phyloP scores from a whole-genome alignment of 1,140 invertebrate species.

The Papilio helenus region DNA sequence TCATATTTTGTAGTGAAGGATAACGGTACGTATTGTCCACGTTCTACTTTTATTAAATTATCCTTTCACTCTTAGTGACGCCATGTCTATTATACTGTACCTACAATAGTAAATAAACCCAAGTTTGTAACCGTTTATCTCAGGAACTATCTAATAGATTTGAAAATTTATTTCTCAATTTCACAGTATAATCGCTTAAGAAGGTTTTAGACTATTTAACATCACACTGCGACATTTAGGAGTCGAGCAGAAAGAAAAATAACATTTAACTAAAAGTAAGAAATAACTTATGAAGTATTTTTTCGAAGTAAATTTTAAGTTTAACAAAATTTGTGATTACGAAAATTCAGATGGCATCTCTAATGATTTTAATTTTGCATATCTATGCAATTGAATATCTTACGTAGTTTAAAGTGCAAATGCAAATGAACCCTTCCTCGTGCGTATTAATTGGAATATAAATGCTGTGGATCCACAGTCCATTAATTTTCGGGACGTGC shows the following conservation, averaged over 20 bases:
- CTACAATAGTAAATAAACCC: no score
- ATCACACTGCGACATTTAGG: neutral
- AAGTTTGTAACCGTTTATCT: neutral
- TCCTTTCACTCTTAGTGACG: neutral
- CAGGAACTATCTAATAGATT: neutral
- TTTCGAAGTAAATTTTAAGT: neutral
- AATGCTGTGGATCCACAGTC: slow-evolving; percentile 12
- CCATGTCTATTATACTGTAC: no score
- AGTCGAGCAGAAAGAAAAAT: neutral
- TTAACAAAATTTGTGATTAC: neutral
- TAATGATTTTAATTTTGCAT: no score
- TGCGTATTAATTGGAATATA: slow-evolving; percentile 21
- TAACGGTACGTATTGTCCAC: slow-evolving; percentile 12
- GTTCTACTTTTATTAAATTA: slow-evolving; percentile 31
- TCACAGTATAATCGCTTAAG: neutral
- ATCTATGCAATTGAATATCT: no score
- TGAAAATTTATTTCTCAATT: neutral
- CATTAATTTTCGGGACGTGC: slow-evolving; percentile 12
- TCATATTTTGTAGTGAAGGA: slow-evolving; percentile 17
- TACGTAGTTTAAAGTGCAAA: neutral
- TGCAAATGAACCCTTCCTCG: slow-evolving; percentile 7
- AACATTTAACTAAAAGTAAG: neutral
- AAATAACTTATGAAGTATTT: neutral
- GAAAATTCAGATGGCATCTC: neutral
- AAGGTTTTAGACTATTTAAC: neutral